phyloP scores from a whole-genome alignment of 1,140 invertebrate genomes.

The Drosophila takahashii region DNA sequence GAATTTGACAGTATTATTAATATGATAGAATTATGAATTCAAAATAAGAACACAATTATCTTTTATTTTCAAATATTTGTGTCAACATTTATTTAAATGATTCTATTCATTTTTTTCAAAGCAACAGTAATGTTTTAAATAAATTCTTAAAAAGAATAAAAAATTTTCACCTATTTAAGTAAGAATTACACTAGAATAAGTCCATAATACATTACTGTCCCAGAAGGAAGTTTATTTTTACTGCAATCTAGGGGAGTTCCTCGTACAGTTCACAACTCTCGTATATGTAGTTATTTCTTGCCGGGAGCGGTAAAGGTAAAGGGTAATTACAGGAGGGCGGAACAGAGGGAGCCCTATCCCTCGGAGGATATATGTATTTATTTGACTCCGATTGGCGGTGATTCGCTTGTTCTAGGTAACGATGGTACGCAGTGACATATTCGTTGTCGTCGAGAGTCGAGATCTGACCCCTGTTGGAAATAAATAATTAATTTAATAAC shows the following conservation, averaged over 20 bases:
- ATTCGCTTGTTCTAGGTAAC: constrained; percentile 47
- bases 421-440: constrained; percentile 53
- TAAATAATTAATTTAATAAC: background rate
- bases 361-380: constrained; percentile 57
- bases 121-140: too few species aligned
- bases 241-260: constrained; percentile 18
- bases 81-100: background rate
- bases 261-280: constrained; percentile 49
- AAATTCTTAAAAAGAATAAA: too few species aligned
- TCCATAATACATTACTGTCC: too few species aligned
- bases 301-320: background rate
- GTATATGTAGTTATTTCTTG: constrained; percentile 29
- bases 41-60: too few species aligned
- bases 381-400: constrained; percentile 42
- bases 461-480: background rate
- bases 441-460: constrained; percentile 33
- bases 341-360: constrained; percentile 55
- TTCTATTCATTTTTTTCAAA: background rate
- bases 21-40: too few species aligned
- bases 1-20: too few species aligned
- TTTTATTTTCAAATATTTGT: too few species aligned
- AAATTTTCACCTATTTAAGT: too few species aligned
- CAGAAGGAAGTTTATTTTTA: too few species aligned
- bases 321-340: constrained; percentile 24
- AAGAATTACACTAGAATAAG: too few species aligned